Percentiles rank a stretch among this genome's conserved stretches.
Conservation (phyloP, 2,888 invertebrate genomes). For the Mimachlamys varia region DNA sequence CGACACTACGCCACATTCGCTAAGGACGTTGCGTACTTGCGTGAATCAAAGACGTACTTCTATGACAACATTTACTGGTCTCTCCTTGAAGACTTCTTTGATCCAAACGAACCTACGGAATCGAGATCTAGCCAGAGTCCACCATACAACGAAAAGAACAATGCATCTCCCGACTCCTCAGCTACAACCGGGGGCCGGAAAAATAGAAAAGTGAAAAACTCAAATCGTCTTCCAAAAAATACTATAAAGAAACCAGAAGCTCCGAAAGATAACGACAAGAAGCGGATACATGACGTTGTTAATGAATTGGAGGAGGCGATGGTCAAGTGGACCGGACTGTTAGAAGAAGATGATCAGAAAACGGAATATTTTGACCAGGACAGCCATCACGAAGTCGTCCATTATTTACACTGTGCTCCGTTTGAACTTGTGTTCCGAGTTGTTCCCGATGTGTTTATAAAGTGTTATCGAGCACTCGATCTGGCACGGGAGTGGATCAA, state of each 20-base stretch:
- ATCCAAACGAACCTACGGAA: slow-evolving; percentile 57
- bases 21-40: slow-evolving; percentile 69
- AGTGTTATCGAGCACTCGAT: slow-evolving; percentile 75
- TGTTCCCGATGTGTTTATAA: slow-evolving; percentile 76
- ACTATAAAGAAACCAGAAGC: background rate
- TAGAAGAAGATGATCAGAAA: slow-evolving; percentile 67
- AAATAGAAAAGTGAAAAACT: slow-evolving; percentile 12
- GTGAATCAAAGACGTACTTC: slow-evolving; percentile 72
- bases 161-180: background rate
- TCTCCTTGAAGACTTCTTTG: slow-evolving; percentile 71
- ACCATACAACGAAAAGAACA: slow-evolving; percentile 32
- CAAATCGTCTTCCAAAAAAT: slow-evolving; percentile 16
- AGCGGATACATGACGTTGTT: slow-evolving; percentile 56
- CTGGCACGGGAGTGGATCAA: slow-evolving; percentile 74
- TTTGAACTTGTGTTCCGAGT: slow-evolving; percentile 73
- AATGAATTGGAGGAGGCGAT: slow-evolving; percentile 66
- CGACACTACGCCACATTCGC: slow-evolving; percentile 71
- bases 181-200: background rate
- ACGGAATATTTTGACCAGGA: slow-evolving; percentile 72
- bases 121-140: background rate
- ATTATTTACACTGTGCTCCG: slow-evolving; percentile 62
- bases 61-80: slow-evolving; percentile 71
- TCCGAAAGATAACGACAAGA: slow-evolving; percentile 31
- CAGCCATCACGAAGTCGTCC: slow-evolving; percentile 72
- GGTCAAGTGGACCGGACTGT: slow-evolving; percentile 70